phyloP scores from a whole-genome alignment of 2,888 invertebrate species.

The Anodontia alba region DNA sequence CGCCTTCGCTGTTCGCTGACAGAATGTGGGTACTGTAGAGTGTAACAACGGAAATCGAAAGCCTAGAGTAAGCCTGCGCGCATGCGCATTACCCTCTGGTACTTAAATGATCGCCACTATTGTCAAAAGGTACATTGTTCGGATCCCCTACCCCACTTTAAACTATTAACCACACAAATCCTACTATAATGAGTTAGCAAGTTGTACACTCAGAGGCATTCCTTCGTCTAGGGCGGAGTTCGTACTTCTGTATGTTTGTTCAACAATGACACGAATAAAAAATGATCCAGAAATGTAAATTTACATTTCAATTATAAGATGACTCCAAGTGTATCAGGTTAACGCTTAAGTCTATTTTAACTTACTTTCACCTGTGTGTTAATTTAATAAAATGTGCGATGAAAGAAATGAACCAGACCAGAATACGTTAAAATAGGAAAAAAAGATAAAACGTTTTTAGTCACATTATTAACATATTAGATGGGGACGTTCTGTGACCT shows the following conservation, averaged over 20 bases:
- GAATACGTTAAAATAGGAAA: not conserved
- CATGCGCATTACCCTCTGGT: no score
- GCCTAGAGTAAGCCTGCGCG: no score
- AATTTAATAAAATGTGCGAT: not conserved
- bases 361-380: not conserved
- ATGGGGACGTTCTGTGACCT: not conserved
- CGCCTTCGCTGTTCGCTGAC: no score
- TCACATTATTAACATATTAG: not conserved
- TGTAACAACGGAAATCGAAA: no score
- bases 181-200: not conserved
- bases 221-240: not conserved
- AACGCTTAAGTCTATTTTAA: not conserved
- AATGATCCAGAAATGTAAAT: not conserved
- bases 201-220: not conserved
- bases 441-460: not conserved
- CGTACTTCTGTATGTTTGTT: not conserved
- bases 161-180: not conserved
- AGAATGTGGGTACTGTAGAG: no score
- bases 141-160: not conserved
- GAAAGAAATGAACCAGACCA: conserved; percentile 3
- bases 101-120: no score
- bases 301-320: not conserved
- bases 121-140: no score
- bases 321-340: not conserved
- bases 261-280: not conserved